Evolutionary conservation across 2,113 vertebrate species (phyloP).

Genomic region (Chunga burmeisteri): DNA sequence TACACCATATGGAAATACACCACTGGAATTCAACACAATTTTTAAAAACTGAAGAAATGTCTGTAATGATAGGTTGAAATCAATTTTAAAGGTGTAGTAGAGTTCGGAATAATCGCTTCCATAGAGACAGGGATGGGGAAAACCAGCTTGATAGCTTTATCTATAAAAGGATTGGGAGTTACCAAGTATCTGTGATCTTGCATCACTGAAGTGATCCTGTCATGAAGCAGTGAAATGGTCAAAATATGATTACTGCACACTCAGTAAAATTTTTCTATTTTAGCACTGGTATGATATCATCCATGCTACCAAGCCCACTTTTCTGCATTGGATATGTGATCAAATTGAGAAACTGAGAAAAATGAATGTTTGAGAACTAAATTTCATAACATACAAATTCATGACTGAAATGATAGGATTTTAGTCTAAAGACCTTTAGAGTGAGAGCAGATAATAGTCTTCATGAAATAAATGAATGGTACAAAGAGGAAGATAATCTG

Average conservation of each 20-base stretch:
- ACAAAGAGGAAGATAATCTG: not conserved
- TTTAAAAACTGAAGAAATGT: not conserved
- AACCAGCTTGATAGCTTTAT: not conserved
- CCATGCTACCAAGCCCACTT: not conserved
- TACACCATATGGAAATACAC: not conserved
- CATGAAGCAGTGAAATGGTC: not conserved
- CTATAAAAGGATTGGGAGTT: not conserved
- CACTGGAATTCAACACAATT: not conserved
- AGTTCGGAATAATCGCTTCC: not conserved
- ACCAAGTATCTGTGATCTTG: not conserved
- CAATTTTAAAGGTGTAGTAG: not conserved
- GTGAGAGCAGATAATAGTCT: not conserved
- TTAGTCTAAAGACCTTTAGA: not conserved
- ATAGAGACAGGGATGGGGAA: not conserved
- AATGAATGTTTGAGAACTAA: not conserved
- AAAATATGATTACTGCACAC: not conserved
- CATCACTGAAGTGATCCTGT: not conserved
- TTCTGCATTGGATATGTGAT: not conserved
- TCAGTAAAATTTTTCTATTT: not conserved
- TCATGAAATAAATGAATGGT: not conserved
- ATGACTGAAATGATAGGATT: not conserved
- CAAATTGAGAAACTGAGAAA: not conserved
- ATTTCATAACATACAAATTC: not conserved
- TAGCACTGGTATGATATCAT: not conserved
- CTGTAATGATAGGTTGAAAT: not conserved